Evolutionary conservation across 2,797 vertebrate genomes (phyloP), one percentile per base, ranked within the genome.

Genomic region (Prionace glauca): DNA sequence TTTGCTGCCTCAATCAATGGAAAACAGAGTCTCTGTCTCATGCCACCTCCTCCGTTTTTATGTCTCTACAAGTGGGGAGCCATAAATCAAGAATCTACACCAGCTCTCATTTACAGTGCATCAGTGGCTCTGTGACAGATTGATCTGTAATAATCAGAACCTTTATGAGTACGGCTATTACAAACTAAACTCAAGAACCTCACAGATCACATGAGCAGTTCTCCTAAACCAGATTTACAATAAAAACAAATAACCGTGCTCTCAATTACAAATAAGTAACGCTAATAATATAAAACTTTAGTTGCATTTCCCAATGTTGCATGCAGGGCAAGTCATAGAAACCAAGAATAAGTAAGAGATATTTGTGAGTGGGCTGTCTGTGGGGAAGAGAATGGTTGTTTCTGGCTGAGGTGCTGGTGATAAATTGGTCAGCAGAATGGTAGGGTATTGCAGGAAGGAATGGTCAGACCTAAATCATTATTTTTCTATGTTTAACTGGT

Each of bases 281-380:
- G 18, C 36, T 7, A 84, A 36, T 84, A 36, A 22, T 84, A 84
- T 20, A 14, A 84, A 84, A 41, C 18, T 84, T 84, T 41, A 74
- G 96, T 96, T 96, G 95, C 96, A 95, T 96, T 96, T 65, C 96
- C 96, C 96, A 0, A 96, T 95, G 96, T 96, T 96, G 96, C 96
- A 96, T 96, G 96, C 96, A 93, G 9, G 0, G 81, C 94, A 24
- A 95, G 71, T 87, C 87, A 95, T 94, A 93, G 94, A 95, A 96
- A n/a, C 96, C 36, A 0, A 96, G 56, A 16, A 32, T 5, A 67
- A 18, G 36, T 4, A 45, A 71, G 24, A 29, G 69, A 24, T 62
- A 32, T 67, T 65, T 67, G 45, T 26, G 18, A 11, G 24, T 56
- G 45, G 65, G 16, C 24, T 32, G n/a, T 11, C 14, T 8, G 84